Conservation (phyloP, 1,140 invertebrate genomes). For the Trachymyrmex cornetzi region DNA sequence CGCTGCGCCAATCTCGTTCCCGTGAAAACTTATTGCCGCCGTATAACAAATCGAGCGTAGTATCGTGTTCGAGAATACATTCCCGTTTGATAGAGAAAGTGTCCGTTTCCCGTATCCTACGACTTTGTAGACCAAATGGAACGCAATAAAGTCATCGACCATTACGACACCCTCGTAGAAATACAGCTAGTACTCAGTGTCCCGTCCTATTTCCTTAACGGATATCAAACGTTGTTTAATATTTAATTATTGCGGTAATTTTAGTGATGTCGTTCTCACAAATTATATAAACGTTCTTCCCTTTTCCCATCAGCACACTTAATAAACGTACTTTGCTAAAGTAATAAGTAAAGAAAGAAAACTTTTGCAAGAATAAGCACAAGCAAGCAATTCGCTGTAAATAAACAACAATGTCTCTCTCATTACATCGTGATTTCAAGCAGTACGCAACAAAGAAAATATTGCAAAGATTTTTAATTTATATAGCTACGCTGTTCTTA, state of each 20-base stretch:
- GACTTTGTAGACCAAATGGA: conserved; percentile 62
- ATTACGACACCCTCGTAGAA: conserved; percentile 72
- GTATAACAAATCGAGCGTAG: conserved; percentile 61
- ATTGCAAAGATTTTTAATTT: not conserved
- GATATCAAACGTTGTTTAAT: conserved; percentile 1
- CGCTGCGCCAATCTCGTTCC: conserved; percentile 38
- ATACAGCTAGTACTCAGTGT: not conserved
- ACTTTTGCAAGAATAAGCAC: not conserved
- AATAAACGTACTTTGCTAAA: not conserved
- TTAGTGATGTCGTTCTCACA: not conserved
- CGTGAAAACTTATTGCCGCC: conserved; percentile 36
- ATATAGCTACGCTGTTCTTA: conserved; percentile 8
- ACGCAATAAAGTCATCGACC: conserved; percentile 79
- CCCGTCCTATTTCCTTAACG: not conserved
- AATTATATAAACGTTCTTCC: not conserved
- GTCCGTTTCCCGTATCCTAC: conserved; percentile 76
- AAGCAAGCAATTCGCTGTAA: not conserved
- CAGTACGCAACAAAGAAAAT: not conserved
- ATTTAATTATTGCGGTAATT: conserved; percentile 46
- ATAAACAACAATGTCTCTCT: conserved; percentile 9
- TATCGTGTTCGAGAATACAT: conserved; percentile 53
- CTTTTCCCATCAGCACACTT: not conserved
- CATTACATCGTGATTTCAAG: not conserved
- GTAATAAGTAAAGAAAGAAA: not conserved
- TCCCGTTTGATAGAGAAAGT: conserved; percentile 58